These are phyloP conservation scores for Copsychus sechellarum DNA, from an alignment of 2,113 vertebrate species.

Conservation along the genomic window DNA sequence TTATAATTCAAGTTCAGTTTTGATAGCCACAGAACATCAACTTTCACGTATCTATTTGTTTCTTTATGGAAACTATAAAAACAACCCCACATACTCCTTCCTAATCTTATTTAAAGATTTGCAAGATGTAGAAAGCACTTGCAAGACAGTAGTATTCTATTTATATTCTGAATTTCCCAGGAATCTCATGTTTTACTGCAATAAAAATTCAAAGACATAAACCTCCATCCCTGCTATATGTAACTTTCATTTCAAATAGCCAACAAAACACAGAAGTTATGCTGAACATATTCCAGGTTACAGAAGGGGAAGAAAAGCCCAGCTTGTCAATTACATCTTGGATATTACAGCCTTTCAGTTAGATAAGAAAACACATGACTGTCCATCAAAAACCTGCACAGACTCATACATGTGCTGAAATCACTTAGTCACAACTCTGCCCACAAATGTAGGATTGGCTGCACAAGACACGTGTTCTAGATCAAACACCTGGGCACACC, in stretches of 20 bases:
- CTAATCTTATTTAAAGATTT: slow-evolving; percentile 34
- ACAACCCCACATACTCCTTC: neutral
- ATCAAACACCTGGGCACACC: neutral
- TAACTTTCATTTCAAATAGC: neutral
- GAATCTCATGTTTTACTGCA: neutral
- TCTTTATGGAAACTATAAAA: slow-evolving; percentile 24
- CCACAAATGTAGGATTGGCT: rapidly evolving
- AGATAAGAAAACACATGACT: neutral
- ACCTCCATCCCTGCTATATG: rapidly evolving
- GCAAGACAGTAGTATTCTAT: neutral
- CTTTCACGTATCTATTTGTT: slow-evolving; percentile 16
- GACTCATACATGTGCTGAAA: neutral
- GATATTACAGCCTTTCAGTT: neutral
- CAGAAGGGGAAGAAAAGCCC: neutral
- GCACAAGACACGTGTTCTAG: rapidly evolving
- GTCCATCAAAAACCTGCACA: neutral
- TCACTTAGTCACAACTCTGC: neutral
- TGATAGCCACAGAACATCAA: neutral
- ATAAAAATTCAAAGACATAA: neutral
- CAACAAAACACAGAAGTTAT: neutral
- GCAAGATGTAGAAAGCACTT: neutral
- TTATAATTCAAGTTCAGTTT: neutral
- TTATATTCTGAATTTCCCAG: neutral
- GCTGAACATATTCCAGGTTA: neutral
- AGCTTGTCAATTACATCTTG: neutral